Base-by-base conservation (phyloP, 2,113 vertebrate genomes). In the Sphaerodactylus townsendi region DNA sequence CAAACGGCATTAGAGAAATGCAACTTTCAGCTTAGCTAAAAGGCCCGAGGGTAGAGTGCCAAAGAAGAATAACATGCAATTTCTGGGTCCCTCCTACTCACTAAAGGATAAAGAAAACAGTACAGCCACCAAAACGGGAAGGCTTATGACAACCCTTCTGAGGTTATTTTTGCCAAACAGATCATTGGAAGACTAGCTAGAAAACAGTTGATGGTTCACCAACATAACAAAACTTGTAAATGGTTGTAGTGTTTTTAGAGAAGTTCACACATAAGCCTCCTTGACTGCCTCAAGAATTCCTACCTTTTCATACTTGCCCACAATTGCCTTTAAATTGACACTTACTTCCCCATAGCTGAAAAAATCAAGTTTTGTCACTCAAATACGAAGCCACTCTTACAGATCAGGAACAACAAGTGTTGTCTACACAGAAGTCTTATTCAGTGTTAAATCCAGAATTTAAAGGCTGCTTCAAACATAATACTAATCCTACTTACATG, bases 281-380 rank as follows among this genome's bases (percentile, higher is more conserved):
- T 84, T 2, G 41, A 75, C 85, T 30, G 1, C 92, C 90, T 75
- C 81, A 1, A 92, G 91, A 83, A 0, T n/a, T 83, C 75, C 7
- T 0, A 66, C 91, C 77, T 82, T 87, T 93, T 86, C 84, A 71
- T 33, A 88, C 93, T 76, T 86, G 92, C 88, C 93, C 91, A n/a
- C 46, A 83, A 86, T 37, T 90, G 92, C 87, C 78, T 88, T 88
- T 85, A 85, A 92, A 92, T 80, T 83, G 89, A 83, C 87, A 80
- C 69, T 56, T 78, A 84, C 89, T 90, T 89, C 0, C 1, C 79
- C 75, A 64, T 11, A 48, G 41, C 59, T 78, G 33, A 66, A 78
- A 92, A 86, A 48, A 74, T 33, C 59, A 88, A 81, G 68, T 90
- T 93, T 75, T 83, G 76, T 59, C 88, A 66, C 77, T 81, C 74